Conservation (phyloP, 2,797 vertebrate species). For the Sebastes kiyomatsui region DNA sequence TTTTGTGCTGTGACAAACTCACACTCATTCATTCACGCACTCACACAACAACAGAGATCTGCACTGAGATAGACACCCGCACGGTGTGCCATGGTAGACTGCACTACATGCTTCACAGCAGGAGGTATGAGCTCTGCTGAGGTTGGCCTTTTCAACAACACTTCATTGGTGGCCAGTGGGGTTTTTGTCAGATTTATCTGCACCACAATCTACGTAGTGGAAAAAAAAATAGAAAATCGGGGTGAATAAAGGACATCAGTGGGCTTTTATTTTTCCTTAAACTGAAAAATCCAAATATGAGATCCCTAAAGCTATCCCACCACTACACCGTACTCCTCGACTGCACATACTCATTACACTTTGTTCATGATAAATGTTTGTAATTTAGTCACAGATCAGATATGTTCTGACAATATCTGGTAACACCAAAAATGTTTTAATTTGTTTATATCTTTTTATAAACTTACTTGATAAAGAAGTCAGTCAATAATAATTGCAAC, state of each 20-base stretch:
- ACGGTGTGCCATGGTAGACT: slow-evolving; percentile 45
- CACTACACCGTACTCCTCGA: background rate
- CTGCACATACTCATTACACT: background rate
- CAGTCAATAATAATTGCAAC: too few relatives aligned
- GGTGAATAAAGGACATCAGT: background rate
- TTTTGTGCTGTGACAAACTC: background rate
- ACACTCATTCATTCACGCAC: background rate
- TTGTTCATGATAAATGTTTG: background rate
- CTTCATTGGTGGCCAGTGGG: slow-evolving; percentile 53
- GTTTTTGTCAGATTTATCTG: slow-evolving; percentile 55
- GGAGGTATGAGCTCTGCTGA: slow-evolving; percentile 47
- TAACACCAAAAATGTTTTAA: background rate
- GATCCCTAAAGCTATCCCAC: background rate
- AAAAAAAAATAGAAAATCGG: background rate
- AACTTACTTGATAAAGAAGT: too few relatives aligned
- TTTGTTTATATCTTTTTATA: background rate
- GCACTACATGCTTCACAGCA: slow-evolving; percentile 65
- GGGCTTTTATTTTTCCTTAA: background rate
- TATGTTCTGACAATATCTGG: background rate
- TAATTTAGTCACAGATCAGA: background rate
- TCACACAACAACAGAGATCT: slow-evolving; percentile 48
- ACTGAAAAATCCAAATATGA: slow-evolving; percentile 15
- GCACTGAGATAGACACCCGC: slow-evolving; percentile 66
- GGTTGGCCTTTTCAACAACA: slow-evolving; percentile 59
- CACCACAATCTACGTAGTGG: slow-evolving; percentile 19